phyloP scores from a whole-genome alignment of 2,113 vertebrate species.

The Barbus barbus region DNA sequence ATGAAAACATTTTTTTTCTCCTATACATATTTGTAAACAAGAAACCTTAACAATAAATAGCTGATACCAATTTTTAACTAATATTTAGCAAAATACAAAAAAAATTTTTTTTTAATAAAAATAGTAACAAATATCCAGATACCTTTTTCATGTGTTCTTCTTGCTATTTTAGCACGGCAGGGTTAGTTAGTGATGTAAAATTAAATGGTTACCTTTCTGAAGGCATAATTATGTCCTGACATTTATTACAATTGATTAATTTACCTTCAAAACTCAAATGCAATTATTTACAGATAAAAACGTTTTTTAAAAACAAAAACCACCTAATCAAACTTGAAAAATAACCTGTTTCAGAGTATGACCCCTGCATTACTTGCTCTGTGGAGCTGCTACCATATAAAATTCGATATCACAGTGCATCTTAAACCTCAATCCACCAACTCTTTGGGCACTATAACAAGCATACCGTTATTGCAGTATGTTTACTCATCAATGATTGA shows the following conservation, averaged over 20 bases:
- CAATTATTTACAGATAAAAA: background rate
- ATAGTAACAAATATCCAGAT: too few relatives aligned
- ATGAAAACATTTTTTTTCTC: background rate
- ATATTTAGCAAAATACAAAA: too few relatives aligned
- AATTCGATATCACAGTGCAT: background rate
- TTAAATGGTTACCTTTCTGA: background rate
- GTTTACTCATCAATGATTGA: constrained; percentile 6
- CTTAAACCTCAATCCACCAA: background rate
- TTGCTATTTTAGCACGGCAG: too few relatives aligned
- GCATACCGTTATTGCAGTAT: background rate
- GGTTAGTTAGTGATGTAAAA: too few relatives aligned
- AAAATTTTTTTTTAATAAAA: background rate
- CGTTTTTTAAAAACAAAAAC: background rate
- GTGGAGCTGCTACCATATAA: constrained; percentile 1
- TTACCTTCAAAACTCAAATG: background rate
- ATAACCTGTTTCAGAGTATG: background rate
- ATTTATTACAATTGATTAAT: background rate
- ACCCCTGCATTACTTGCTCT: background rate
- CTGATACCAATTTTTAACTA: too few relatives aligned
- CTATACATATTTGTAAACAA: background rate
- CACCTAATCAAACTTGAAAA: background rate
- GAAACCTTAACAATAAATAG: background rate
- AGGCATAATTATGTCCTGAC: background rate
- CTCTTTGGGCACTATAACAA: constrained; percentile 14
- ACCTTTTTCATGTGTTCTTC: too few relatives aligned